Percentiles rank a stretch among this genome's conserved stretches.
These are phyloP conservation scores for Heliothis subflexa DNA, from an alignment of 1,140 invertebrate genomes.

Conservation along the genomic window DNA sequence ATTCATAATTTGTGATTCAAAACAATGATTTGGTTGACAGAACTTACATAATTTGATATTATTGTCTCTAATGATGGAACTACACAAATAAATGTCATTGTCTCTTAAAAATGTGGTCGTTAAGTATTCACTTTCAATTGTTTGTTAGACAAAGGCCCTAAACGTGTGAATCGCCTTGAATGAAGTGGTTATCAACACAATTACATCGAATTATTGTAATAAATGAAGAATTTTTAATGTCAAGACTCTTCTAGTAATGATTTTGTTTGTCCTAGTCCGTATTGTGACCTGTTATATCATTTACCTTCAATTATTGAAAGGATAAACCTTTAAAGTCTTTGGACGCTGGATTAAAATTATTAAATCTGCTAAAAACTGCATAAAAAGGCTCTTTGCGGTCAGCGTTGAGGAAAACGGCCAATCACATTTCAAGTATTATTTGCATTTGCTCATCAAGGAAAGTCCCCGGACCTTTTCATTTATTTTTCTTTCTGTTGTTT, in stretches of 20 bases:
- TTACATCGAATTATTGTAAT: slow-evolving; percentile 45
- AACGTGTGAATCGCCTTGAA: slow-evolving; percentile 47
- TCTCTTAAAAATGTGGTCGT: slow-evolving; percentile 33
- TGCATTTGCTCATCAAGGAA: slow-evolving; percentile 26
- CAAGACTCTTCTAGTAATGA: slow-evolving; percentile 14
- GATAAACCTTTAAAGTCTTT: too few relatives aligned
- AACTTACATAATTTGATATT: slow-evolving; percentile 41
- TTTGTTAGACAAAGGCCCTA: slow-evolving; percentile 44
- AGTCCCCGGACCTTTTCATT: slow-evolving; percentile 15
- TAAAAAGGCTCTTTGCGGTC: slow-evolving; percentile 23
- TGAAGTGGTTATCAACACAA: slow-evolving; percentile 38
- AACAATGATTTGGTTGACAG: slow-evolving; percentile 14
- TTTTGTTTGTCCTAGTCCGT: not conserved
- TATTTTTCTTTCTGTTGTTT: not conserved
- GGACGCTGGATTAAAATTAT: not conserved
- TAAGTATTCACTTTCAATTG: slow-evolving; percentile 46
- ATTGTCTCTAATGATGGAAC: slow-evolving; percentile 36
- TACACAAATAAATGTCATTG: slow-evolving; percentile 42
- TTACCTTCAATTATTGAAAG: too few relatives aligned
- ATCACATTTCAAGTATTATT: slow-evolving; percentile 3
- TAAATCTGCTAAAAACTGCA: slow-evolving; percentile 5
- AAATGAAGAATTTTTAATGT: slow-evolving; percentile 41
- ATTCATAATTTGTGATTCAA: slow-evolving; percentile 2
- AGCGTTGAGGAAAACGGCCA: slow-evolving; percentile 15
- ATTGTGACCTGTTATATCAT: not conserved